Conservation (phyloP, 2,888 invertebrate species). For the Pomacea canaliculata region DNA sequence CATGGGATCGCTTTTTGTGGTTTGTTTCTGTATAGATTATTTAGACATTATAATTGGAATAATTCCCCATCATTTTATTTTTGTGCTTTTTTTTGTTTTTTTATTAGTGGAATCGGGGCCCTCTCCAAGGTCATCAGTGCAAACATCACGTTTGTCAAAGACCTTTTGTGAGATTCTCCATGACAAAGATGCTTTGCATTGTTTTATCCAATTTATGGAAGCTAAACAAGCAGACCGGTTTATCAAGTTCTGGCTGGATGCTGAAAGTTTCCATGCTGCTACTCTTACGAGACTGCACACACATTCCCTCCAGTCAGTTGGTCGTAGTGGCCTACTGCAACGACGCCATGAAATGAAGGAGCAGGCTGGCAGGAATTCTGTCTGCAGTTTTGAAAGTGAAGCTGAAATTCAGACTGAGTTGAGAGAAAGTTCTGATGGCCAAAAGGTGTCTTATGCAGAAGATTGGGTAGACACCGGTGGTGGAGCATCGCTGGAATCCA, state of each 20-base stretch:
- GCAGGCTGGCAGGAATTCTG: neutral
- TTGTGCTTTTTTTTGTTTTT: neutral
- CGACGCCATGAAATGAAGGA: slow-evolving; percentile 19
- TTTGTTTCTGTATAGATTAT: too few species aligned
- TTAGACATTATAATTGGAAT: too few species aligned
- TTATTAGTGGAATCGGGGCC: neutral
- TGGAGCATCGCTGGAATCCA: too few species aligned
- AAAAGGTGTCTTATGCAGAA: too few species aligned
- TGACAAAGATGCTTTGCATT: slow-evolving; percentile 84
- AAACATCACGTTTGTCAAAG: slow-evolving; percentile 76
- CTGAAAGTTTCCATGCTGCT: slow-evolving; percentile 70
- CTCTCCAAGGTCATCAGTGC: slow-evolving; percentile 34
- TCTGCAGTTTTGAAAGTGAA: too few species aligned
- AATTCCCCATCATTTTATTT: too few species aligned
- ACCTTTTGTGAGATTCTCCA: slow-evolving; percentile 81
- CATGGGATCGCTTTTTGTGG: too few species aligned
- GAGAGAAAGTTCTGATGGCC: neutral
- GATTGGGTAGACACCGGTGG: too few species aligned
- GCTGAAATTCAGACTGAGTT: neutral
- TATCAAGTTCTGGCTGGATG: slow-evolving; percentile 72
- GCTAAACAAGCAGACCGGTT: slow-evolving; percentile 73
- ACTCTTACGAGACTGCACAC: slow-evolving; percentile 57
- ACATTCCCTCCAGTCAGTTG: slow-evolving; percentile 44
- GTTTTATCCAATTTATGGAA: slow-evolving; percentile 89
- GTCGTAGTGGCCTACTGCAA: slow-evolving; percentile 28